A percentile compares a stretch with the other conserved stretches of the same genome.
Evolutionary conservation across 2,888 invertebrate genomes (phyloP).

Genomic region (Poecilus cupreus): DNA sequence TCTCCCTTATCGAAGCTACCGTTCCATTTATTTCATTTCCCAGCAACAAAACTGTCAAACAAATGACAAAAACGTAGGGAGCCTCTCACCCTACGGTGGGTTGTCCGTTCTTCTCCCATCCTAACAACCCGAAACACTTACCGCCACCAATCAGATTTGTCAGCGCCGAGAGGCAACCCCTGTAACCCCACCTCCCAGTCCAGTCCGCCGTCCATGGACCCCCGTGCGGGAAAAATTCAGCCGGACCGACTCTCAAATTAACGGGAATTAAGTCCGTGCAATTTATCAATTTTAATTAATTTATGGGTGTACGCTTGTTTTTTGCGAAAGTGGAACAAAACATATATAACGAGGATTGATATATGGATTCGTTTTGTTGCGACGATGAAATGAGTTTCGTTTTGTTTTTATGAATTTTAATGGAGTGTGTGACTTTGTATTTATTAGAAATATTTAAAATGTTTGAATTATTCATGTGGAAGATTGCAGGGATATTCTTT

Average conservation of each 20-base stretch:
- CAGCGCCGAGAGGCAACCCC: not conserved
- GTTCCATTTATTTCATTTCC: not conserved
- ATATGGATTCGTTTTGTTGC: slow-evolving; percentile 24
- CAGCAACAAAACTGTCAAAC: not conserved
- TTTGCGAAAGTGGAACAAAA: slow-evolving; percentile 51
- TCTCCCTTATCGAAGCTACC: not conserved
- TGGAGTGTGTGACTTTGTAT: not conserved
- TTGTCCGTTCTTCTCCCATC: not conserved
- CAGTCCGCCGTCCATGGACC: not conserved
- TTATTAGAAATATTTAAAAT: too few relatives aligned
- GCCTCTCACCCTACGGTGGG: slow-evolving; percentile 1
- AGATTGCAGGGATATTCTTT: too few relatives aligned
- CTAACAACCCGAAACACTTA: not conserved
- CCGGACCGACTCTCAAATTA: slow-evolving; percentile 43
- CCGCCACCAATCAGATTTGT: slow-evolving; percentile 23
- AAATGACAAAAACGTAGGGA: not conserved
- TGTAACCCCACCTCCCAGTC: not conserved
- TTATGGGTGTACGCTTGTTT: slow-evolving; percentile 51
- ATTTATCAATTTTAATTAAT: slow-evolving; percentile 59
- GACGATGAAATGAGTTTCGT: slow-evolving; percentile 28
- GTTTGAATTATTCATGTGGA: too few relatives aligned
- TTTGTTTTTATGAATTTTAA: slow-evolving; percentile 43
- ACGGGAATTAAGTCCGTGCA: slow-evolving; percentile 47
- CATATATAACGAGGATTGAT: slow-evolving; percentile 45
- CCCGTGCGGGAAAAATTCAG: slow-evolving; percentile 3